Evolutionary conservation across 2,797 vertebrate species (phyloP), one percentile per base, ranked within the genome.

Genomic region (Glossophaga mutica): DNA sequence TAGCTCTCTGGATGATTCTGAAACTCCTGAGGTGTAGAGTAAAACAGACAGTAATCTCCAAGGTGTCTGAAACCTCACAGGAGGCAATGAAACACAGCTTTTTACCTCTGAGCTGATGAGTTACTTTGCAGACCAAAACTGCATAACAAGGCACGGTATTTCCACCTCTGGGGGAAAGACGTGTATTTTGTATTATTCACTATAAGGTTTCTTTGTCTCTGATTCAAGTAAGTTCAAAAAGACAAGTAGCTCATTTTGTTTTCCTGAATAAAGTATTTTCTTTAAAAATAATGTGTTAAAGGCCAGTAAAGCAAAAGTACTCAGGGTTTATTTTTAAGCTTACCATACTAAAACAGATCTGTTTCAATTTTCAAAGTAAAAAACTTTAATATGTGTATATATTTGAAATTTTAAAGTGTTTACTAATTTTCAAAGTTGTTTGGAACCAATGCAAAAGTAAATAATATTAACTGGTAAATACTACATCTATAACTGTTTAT

Each of bases 231-330:
- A 55, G 26, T 94, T 95, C 19, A 84, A 85, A 95, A 81, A 78
- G 62, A 67, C 10, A 95, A 87, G 62, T 87, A 84, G 70, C 85
- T 91, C 50, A 78, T 94, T 86, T 91, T 19, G 32, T 95, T 97
- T 85, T 91, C 32, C 18, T 52, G 26, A 94, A 78, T 29, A 71
- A 0, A 18, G 12, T 9, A 91, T 86, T 93, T 91, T 39, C 52
- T 93, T 90, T 55, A 83, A 90, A 82, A 37, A 68, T 22, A 7
- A 65, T 37, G 26, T 65, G 22, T 78, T 78, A 91, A 91, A 88
- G 8, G 0, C 14, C 94, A 12, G 2, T 79, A 24, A 52, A 52
- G 37, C 65, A 70, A 86, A 71, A 77, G 9, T 67, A 15, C 10
- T 1, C 0, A 59, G 4, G 12, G 6, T 62, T 92, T 88, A 26